A percentile compares a stretch with the other conserved stretches of the same genome.
These are phyloP conservation scores for Melinaea menophilus DNA, from an alignment of 2,888 invertebrate species.

Conservation along the genomic window DNA sequence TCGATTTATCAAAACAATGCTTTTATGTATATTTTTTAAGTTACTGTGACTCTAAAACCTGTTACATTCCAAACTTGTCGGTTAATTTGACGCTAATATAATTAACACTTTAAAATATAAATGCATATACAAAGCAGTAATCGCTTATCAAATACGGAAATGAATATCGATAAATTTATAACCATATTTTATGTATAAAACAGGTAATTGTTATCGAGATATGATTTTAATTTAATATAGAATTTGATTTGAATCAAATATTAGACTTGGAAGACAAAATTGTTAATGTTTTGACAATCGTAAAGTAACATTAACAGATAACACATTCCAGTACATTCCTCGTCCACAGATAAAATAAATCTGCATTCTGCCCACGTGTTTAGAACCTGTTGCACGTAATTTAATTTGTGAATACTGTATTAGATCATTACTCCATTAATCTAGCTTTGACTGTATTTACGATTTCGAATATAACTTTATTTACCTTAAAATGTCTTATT, in stretches of 20 bases:
- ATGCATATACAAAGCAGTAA: conserved; percentile 51
- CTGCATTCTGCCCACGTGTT: conserved; percentile 37
- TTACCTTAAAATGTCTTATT: too few species aligned
- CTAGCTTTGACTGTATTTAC: too few species aligned
- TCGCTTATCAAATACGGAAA: conserved; percentile 44
- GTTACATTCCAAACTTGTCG: conserved; percentile 46
- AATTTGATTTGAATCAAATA: too few species aligned
- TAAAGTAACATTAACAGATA: not conserved
- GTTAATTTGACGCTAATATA: conserved; percentile 54
- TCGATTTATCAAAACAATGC: conserved; percentile 43
- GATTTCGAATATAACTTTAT: too few species aligned
- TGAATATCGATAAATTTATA: conserved; percentile 22
- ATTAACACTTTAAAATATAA: conserved; percentile 55
- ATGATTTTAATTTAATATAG: too few species aligned
- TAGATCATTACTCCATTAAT: too few species aligned
- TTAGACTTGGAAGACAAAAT: too few species aligned
- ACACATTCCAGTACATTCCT: conserved; percentile 36
- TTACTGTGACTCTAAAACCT: conserved; percentile 43
- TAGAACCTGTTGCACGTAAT: conserved; percentile 31
- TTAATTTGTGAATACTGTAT: conserved; percentile 18
- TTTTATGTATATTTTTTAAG: conserved; percentile 37
- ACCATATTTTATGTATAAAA: not conserved
- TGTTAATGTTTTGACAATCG: too few species aligned
- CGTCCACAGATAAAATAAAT: conserved; percentile 37
- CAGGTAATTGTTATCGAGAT: too few species aligned